These are phyloP conservation scores for Diploptera punctata DNA, from an alignment of 2,888 invertebrate species.

Conservation along the genomic window DNA sequence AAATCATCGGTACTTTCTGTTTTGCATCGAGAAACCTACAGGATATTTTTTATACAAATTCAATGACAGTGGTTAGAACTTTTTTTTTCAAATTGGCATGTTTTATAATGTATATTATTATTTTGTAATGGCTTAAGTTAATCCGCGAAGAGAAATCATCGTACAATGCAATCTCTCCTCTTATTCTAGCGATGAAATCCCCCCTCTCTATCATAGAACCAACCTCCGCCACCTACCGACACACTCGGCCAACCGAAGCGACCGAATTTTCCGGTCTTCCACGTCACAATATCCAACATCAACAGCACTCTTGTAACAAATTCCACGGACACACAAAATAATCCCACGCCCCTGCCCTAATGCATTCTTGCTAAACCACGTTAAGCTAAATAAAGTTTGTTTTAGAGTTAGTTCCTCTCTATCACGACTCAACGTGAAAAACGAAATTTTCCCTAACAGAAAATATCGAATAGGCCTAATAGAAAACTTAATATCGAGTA, in stretches of 20 bases:
- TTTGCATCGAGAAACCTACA: neutral
- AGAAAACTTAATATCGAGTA: neutral
- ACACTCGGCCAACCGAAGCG: neutral
- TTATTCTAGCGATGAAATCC: neutral
- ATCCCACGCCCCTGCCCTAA: no score
- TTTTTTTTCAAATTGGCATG: neutral
- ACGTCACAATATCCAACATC: neutral
- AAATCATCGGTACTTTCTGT: no score
- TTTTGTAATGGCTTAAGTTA: neutral
- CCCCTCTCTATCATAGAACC: neutral
- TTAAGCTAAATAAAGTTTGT: no score
- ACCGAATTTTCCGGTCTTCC: conserved; percentile 7
- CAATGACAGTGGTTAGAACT: neutral
- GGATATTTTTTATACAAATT: neutral
- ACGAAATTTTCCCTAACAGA: neutral
- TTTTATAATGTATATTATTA: neutral
- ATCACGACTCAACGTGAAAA: neutral
- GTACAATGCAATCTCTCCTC: neutral
- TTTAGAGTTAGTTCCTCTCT: neutral
- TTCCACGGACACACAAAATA: neutral
- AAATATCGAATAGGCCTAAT: neutral
- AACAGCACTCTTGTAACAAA: neutral
- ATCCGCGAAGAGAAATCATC: neutral
- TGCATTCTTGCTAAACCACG: no score
- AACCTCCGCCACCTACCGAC: neutral